Percentiles rank a stretch among this genome's conserved stretches.
Evolutionary conservation across 2,113 vertebrate species (phyloP).

Genomic region (Bubo scandiacus): DNA sequence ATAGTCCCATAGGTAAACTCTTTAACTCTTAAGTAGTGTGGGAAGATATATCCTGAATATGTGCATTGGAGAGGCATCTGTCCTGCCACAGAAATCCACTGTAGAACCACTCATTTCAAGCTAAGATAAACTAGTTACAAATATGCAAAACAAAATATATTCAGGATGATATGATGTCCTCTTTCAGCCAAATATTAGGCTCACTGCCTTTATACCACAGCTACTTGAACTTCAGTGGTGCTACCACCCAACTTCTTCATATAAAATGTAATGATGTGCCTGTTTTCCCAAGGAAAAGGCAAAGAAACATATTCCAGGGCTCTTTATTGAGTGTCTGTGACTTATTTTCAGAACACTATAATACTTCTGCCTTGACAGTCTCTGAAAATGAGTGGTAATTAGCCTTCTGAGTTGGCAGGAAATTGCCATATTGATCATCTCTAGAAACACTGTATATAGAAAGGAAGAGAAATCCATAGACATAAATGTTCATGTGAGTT

Average conservation of each 20-base stretch:
- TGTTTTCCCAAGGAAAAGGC: background rate
- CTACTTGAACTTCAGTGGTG: background rate
- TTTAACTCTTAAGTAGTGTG: background rate
- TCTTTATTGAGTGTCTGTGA: background rate
- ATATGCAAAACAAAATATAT: background rate
- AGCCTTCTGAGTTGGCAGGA: constrained; percentile 26
- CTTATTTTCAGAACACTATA: background rate
- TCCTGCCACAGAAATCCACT: background rate
- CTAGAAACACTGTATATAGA: background rate
- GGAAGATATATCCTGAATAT: background rate
- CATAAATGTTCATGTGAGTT: background rate
- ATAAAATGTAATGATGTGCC: background rate
- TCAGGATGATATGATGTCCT: background rate
- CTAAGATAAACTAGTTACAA: background rate
- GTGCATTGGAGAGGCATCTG: background rate
- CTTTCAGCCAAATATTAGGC: background rate
- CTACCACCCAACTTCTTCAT: background rate
- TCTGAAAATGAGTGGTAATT: constrained; percentile 36
- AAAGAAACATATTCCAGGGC: background rate
- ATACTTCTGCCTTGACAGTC: background rate
- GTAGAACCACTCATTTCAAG: background rate
- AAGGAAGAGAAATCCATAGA: background rate
- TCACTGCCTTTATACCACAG: background rate
- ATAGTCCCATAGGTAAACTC: background rate
- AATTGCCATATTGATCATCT: constrained; percentile 41